Evolutionary conservation across 2,797 vertebrate species (phyloP), one percentile per base, ranked within the genome.

Genomic region (Rhinichthys osculus): DNA sequence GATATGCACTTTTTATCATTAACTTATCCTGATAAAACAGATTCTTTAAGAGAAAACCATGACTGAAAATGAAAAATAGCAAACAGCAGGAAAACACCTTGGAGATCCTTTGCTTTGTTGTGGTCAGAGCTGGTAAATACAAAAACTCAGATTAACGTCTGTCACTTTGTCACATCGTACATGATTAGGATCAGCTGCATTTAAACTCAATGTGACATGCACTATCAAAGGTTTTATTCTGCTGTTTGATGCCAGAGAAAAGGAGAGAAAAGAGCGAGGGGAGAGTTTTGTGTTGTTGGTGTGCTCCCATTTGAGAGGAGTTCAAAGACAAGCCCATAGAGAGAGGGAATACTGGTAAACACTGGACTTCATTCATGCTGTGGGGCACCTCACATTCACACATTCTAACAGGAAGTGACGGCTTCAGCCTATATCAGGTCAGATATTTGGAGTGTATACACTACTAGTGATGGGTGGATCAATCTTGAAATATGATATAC

Each of bases 201-300:
- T 71, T 79, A 62, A 79, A 80, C 83, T 84, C 62, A 84, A 30
- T 30, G 64, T 66, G 40, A 67, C 23, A 27, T 80, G 78, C 30
- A 2, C 42, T 64, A 81, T 81, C 83, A 85, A 85, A 81, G 78
- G 42, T 44, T 72, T 64, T 66, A 38, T 85, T 81, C 30, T 85
- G 78, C 78, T 80, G 67, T 66, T 85, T 81, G 78, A 81, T 84
- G 70, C 52, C 2, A 38, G 77, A 64, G 57, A 44, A 76, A 69
- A 81, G 33, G 35, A 79, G 57, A 50, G 38, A 42, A 62, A 50
- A 11, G 14, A 82, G 71, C 21, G 52, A 47, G 71, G 7, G n/a
- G 59, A 27, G 70, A 70, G n/a, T 42, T 82, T 69, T 78, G 67
- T 66, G 74, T 62, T 77, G 42, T 33, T 73, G 73, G 50, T 27